phyloP scores from a whole-genome alignment of 2,888 invertebrate genomes.

The Drosophila subquinaria region DNA sequence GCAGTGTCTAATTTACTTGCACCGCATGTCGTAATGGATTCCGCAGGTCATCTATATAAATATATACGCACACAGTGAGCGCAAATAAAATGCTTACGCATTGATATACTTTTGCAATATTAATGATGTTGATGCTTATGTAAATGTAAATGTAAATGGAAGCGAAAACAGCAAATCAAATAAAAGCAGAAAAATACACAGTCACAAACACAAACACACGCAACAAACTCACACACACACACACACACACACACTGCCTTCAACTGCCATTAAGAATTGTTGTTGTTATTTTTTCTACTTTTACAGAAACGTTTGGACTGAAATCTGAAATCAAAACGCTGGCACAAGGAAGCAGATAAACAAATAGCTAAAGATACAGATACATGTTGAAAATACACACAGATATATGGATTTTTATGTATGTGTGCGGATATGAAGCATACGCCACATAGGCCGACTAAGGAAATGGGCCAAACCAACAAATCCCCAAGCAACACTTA shows the following conservation, averaged over 20 bases:
- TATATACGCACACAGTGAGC: not conserved
- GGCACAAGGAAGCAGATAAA: slow-evolving; percentile 34
- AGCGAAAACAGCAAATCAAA: no score
- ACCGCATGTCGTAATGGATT: slow-evolving; percentile 1
- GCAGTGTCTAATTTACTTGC: slow-evolving; percentile 11
- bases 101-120: slow-evolving; percentile 67
- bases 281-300: slow-evolving; percentile 25
- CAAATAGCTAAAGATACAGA: slow-evolving; percentile 40
- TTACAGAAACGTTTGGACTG: slow-evolving; percentile 37
- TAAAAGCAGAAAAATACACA: no score
- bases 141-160: slow-evolving; percentile 64
- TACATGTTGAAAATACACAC: slow-evolving; percentile 26
- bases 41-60: slow-evolving; percentile 18
- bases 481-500: slow-evolving; percentile 77
- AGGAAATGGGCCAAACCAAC: slow-evolving; percentile 28
- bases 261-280: slow-evolving; percentile 21
- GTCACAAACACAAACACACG: no score
- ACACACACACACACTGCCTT: not conserved
- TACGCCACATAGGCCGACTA: slow-evolving; percentile 51
- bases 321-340: slow-evolving; percentile 56
- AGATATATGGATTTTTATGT: not conserved
- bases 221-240: no score
- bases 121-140: slow-evolving; percentile 76
- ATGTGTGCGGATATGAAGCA: slow-evolving; percentile 21
- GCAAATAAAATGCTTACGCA: slow-evolving; percentile 48